These are phyloP conservation scores for Corticium candelabrum DNA, from an alignment of 37 sponge, comb jelly and placozoan genomes.

Conservation along the genomic window DNA sequence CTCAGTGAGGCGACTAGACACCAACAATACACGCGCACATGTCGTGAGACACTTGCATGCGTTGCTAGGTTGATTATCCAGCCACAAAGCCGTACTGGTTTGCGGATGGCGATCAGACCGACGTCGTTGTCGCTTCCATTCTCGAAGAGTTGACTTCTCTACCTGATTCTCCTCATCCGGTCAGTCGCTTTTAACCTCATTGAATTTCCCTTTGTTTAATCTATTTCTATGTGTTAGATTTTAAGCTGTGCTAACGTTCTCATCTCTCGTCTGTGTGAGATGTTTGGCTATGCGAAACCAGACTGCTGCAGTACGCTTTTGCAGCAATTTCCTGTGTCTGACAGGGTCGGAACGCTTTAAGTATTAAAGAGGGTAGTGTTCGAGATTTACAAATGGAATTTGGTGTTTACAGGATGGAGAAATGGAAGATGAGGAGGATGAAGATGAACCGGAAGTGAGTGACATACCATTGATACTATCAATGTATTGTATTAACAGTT, in stretches of 20 bases:
- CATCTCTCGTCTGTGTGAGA: not conserved
- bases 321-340: not conserved
- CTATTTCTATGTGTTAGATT: not conserved
- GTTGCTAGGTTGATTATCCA: too few relatives aligned
- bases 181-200: too few relatives aligned
- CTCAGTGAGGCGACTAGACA: not conserved
- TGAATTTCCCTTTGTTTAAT: too few relatives aligned
- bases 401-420: slow-evolving; percentile 31
- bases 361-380: not conserved
- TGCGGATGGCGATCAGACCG: not conserved
- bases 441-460: slow-evolving; percentile 24
- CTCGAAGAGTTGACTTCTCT: too few relatives aligned
- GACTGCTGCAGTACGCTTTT: not conserved
- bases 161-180: too few relatives aligned
- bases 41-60: too few relatives aligned
- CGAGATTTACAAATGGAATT: not conserved
- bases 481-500: not conserved
- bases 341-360: not conserved
- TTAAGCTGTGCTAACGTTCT: not conserved
- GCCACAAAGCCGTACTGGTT: not conserved
- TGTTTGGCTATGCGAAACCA: not conserved
- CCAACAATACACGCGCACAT: too few relatives aligned
- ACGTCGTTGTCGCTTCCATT: not conserved
- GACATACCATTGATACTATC: slow-evolving; percentile 6
- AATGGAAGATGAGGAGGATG: slow-evolving; percentile 26